Evolutionary conservation across 1,140 invertebrate genomes (phyloP), one percentile per base, ranked within the genome.

Genomic region (Scaptomyza pallida): DNA sequence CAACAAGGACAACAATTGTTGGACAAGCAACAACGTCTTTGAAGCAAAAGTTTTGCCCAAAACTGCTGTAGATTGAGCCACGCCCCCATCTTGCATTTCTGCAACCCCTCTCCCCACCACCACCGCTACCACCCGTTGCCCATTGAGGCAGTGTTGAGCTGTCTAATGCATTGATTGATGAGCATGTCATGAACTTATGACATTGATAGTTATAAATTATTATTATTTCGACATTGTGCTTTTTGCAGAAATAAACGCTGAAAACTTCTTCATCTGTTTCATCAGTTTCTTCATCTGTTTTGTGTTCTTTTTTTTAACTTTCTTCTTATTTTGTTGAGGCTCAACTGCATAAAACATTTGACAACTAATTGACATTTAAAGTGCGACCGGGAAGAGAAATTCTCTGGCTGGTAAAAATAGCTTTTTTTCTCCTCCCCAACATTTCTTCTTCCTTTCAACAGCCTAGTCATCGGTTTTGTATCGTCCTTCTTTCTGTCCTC

Each of bases 141-240:
- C 12, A 15, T 16, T 30, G 26, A 44, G 55, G 37, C 57, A 61
- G 52, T 63, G 81, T 69, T 57, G 57, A 67, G 72, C 76, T 86
- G 80, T 85, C 82, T 81, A 88, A 88, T 81, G 71, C 74, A 80
- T 88, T 86, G 82, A 86, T 86, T 86, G 82, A 86, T 86, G 82
- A 86, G 82, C 77, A 69, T 86, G 82, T 86, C 82, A 82, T 82
- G 82, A 86, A 86, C 82, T 88, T 86, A 86, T 86, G 82, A 86
- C 82, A 88, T 81, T 86, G 82, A 86, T 86, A 86, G 82, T 86
- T 86, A 86, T 86, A 88, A 86, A 86, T 86, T 86, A 86, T 88
- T 86, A 85, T 85, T 86, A 85, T 80, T 85, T 85, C 69, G 72
- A 80, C 81, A 77, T 86, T 85, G 68, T 74, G 55, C 72, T 78